phyloP scores from a whole-genome alignment of 2,888 invertebrate species.

The Ptilodon capucinus region DNA sequence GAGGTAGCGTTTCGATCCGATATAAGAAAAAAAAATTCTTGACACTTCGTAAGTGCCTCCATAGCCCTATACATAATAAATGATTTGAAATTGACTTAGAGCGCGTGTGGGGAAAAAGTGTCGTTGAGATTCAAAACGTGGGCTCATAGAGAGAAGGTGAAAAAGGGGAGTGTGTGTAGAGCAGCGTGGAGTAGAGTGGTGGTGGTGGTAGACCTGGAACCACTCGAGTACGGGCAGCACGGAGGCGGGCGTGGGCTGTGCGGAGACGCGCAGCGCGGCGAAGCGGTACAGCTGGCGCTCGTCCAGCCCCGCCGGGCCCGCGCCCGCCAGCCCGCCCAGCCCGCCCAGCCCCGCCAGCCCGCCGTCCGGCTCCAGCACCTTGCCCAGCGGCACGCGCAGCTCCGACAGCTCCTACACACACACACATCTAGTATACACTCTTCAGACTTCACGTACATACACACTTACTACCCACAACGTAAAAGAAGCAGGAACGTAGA shows the following conservation, averaged over 20 bases:
- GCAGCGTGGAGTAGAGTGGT: no score
- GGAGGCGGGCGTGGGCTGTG: constrained; percentile 88
- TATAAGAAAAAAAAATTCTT: no score
- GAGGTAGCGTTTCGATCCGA: no score
- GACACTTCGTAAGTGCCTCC: no score
- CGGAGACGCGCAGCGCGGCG: constrained; percentile 91
- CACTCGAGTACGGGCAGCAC: constrained; percentile 95
- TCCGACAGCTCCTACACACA: constrained; percentile 60
- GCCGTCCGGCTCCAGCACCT: constrained; percentile 98
- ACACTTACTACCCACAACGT: neutral
- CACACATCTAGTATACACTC: no score
- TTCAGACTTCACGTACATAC: constrained; percentile 60
- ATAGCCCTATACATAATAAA: no score
- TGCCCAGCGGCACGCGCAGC: constrained; percentile 84
- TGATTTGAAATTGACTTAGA: no score
- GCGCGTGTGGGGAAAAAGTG: no score
- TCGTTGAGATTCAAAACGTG: no score
- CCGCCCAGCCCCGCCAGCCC: constrained; percentile 85
- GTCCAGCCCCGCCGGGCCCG: constrained; percentile 96
- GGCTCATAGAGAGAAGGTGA: no score
- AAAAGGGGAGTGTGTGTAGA: no score
- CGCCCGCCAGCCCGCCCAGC: constrained; percentile 95
- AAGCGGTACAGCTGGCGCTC: constrained; percentile 98
- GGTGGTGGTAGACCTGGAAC: constrained; percentile 93
- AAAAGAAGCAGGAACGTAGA: no score